Evolutionary conservation across 2,797 vertebrate genomes (phyloP), one percentile per base, ranked within the genome.

Genomic region (Neosilurus hyrtlii): DNA sequence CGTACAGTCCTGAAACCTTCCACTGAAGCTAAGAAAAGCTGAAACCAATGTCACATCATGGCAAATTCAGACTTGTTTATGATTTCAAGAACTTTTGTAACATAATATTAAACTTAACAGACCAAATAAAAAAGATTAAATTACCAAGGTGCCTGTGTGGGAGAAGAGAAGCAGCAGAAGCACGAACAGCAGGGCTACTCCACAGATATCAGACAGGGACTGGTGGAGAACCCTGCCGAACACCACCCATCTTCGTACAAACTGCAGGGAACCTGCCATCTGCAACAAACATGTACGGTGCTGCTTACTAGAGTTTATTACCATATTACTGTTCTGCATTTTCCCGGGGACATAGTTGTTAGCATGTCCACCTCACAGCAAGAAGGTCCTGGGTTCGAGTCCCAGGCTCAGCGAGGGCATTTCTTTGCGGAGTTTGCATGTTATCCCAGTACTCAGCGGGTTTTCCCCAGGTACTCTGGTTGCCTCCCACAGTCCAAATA

Each of bases 171-270:
- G 74, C 72, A 94, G 72, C 81, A 93, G 87, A 22, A 94, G 63
- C 52, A 92, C 67, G 73, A 93, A 86, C 1, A 94, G 81, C 20
- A 92, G 49, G 0, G 76, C 66, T 20, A 90, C 83, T 8, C 90
- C 89, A 84, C 87, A 81, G 81, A 96, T 89, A 87, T 95, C 90
- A 87, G 85, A 83, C 88, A 89, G 86, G 77, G 91, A 89, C 84
- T 86, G 88, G 77, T 89, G 92, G 80, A 96, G 88, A 14, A 93
- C 91, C 82, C 88, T 90, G 79, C 92, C 89, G 16, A 94, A 92
- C 80, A 92, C 88, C 72, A 93, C 88, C 94, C 94, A 95, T 80
- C 93, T 87, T 82, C 91, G 90, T 86, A 94, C 93, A 86, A 95
- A 94, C 84, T 87, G 83, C 82, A 96, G 78, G 49, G 93, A 92